Evolutionary conservation across 2,113 vertebrate species (phyloP).

Genomic region (Phalacrocorax carbo): DNA sequence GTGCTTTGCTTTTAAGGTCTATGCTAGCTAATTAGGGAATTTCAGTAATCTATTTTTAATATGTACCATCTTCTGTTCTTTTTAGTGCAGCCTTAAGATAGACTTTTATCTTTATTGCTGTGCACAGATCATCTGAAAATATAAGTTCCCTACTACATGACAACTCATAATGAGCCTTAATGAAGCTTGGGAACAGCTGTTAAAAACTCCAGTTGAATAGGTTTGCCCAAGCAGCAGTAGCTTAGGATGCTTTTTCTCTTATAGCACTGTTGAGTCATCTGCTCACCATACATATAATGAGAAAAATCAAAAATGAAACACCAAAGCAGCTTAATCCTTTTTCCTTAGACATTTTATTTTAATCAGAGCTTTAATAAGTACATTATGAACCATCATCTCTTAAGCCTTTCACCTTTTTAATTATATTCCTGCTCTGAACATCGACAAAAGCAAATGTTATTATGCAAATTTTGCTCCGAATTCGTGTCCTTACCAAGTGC

Average conservation of each 20-base stretch:
- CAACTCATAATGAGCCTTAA: slow-evolving; percentile 83
- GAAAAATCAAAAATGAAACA: slow-evolving; percentile 61
- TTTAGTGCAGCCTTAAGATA: slow-evolving; percentile 80
- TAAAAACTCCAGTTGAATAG: slow-evolving; percentile 73
- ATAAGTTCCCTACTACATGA: slow-evolving; percentile 77
- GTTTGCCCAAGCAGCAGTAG: slow-evolving; percentile 67
- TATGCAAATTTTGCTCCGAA: slow-evolving; percentile 69
- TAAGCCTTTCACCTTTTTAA: slow-evolving; percentile 74
- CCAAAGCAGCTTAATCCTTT: slow-evolving; percentile 58
- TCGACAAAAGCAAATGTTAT: slow-evolving; percentile 73
- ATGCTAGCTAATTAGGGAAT: slow-evolving; percentile 72
- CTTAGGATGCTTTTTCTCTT: slow-evolving; percentile 57
- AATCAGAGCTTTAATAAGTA: slow-evolving; percentile 74
- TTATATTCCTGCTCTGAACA: slow-evolving; percentile 70
- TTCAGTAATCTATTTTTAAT: slow-evolving; percentile 82
- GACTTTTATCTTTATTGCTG: slow-evolving; percentile 81
- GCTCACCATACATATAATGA: slow-evolving; percentile 43
- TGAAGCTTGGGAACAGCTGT: slow-evolving; percentile 80
- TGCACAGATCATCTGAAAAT: slow-evolving; percentile 79
- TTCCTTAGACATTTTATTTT: slow-evolving; percentile 70
- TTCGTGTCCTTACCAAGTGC: slow-evolving; percentile 46
- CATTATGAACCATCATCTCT: slow-evolving; percentile 62
- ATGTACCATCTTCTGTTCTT: slow-evolving; percentile 78
- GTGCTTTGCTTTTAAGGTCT: slow-evolving; percentile 67
- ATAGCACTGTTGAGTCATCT: slow-evolving; percentile 46